Percentiles rank a stretch among this genome's conserved stretches.
Evolutionary conservation across 2,888 invertebrate genomes (phyloP).

Genomic region (Sarcophaga rosellei): DNA sequence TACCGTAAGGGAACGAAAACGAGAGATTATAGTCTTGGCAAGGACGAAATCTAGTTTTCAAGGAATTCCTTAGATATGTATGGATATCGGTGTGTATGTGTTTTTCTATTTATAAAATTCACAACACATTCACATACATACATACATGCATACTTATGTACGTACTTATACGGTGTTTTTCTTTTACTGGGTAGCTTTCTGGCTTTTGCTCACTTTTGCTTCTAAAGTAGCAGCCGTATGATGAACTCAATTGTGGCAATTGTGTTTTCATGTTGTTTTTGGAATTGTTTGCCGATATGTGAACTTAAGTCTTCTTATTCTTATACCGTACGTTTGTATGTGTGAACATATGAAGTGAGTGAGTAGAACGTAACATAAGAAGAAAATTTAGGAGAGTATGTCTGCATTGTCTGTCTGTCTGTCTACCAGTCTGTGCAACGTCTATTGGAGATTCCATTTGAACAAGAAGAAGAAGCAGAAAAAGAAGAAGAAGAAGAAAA

Average conservation of each 20-base stretch:
- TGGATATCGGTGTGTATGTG: slow-evolving; percentile 7
- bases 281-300: slow-evolving; percentile 67
- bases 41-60: slow-evolving; percentile 61
- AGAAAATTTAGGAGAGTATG: slow-evolving; percentile 5
- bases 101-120: neutral
- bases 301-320: slow-evolving; percentile 69
- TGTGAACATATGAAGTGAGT: neutral
- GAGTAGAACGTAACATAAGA: neutral
- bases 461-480: neutral
- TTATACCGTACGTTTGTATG: slow-evolving; percentile 32
- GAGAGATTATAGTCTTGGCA: slow-evolving; percentile 66
- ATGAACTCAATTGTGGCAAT: slow-evolving; percentile 67
- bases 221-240: neutral
- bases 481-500: neutral
- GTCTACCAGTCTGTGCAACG: neutral
- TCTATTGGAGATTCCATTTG: slow-evolving; percentile 14
- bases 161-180: neutral
- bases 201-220: neutral
- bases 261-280: slow-evolving; percentile 63
- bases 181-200: neutral
- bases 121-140: neutral
- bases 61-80: slow-evolving; percentile 12
- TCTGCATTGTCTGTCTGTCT: slow-evolving; percentile 10
- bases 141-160: neutral
- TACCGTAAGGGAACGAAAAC: neutral